phyloP scores from a whole-genome alignment of 2,113 vertebrate genomes.

The Ochotona curzoniae region DNA sequence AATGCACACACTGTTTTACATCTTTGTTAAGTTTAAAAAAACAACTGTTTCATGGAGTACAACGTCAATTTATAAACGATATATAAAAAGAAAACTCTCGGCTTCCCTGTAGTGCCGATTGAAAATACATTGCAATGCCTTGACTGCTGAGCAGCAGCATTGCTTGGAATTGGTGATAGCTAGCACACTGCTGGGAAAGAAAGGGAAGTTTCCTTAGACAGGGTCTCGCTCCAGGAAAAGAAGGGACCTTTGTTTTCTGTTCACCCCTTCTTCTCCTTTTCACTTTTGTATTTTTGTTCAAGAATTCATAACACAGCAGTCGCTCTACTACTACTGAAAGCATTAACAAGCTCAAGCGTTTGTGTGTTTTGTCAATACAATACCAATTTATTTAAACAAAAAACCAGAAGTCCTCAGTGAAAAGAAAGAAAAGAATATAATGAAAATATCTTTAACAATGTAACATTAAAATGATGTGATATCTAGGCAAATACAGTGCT shows the following conservation, averaged over 20 bases:
- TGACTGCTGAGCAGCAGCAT: slow-evolving; percentile 39
- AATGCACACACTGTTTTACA: slow-evolving; percentile 29
- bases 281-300: neutral
- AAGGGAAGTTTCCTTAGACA: slow-evolving; percentile 29
- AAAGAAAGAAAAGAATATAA: neutral
- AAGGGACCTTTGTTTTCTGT: neutral
- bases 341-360: neutral
- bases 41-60: neutral
- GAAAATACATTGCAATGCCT: slow-evolving; percentile 45
- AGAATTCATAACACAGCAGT: neutral
- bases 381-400: neutral
- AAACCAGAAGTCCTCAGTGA: neutral
- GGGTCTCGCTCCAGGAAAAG: neutral
- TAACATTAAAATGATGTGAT: neutral
- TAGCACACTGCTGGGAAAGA: slow-evolving; percentile 43
- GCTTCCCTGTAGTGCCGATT: neutral
- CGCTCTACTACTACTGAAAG: neutral
- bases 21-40: slow-evolving; percentile 65
- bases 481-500: neutral
- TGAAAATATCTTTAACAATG: neutral
- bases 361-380: neutral
- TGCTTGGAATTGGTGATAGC: slow-evolving; percentile 53
- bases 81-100: slow-evolving; percentile 64
- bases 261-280: neutral
- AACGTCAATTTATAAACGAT: slow-evolving; percentile 61